Percentiles rank a stretch among this genome's conserved stretches.
These are phyloP conservation scores for Psittacula echo DNA, from an alignment of 2,797 vertebrate genomes.

Conservation along the genomic window DNA sequence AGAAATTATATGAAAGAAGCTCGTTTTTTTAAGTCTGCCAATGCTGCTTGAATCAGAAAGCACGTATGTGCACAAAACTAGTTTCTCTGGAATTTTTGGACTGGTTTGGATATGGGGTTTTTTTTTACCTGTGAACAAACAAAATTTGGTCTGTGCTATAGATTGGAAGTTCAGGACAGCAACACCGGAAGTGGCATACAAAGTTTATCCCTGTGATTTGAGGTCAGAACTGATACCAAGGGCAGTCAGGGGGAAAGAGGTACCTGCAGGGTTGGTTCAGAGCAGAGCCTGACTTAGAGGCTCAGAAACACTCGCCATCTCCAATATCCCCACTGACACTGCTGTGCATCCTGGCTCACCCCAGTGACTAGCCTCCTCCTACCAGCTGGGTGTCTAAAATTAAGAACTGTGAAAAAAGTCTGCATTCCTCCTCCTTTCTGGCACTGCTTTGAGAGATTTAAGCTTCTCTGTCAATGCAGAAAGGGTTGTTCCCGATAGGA, in stretches of 20 bases:
- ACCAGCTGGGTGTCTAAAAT: neutral
- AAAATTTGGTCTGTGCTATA: neutral
- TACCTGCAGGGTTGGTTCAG: neutral
- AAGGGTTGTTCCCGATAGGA: neutral
- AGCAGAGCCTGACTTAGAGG: neutral
- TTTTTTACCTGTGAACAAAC: neutral
- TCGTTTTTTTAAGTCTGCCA: neutral
- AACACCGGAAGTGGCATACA: neutral
- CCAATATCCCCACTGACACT: neutral
- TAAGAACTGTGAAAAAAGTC: neutral
- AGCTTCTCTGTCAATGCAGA: constrained; percentile 19
- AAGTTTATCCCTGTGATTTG: neutral
- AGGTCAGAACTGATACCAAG: neutral
- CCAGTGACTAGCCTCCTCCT: neutral
- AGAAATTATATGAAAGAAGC: neutral
- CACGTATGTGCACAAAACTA: neutral
- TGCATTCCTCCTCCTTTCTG: neutral
- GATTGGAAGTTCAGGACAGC: neutral
- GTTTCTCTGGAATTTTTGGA: neutral
- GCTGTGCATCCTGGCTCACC: neutral
- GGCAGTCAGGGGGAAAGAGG: neutral
- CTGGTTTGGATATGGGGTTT: neutral
- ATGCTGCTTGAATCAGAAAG: neutral
- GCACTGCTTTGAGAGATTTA: neutral
- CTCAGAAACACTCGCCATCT: neutral